Evolutionary conservation across 2,888 invertebrate species (phyloP).

Genomic region (Peribatodes rhomboidaria): DNA sequence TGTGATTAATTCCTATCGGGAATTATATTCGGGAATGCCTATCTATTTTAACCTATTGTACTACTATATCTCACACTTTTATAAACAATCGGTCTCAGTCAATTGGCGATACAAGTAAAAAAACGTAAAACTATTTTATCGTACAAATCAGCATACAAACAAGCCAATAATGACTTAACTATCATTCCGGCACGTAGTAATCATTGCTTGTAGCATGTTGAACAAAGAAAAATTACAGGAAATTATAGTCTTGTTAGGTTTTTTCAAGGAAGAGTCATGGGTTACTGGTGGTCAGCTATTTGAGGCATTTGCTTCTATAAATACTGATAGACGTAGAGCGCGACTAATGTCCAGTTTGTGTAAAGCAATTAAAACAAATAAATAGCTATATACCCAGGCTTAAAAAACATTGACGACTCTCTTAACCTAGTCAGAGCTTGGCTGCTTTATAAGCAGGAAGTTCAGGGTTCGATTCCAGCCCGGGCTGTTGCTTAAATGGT

Average conservation of each 20-base stretch:
- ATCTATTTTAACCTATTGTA: not conserved
- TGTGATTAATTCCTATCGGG: too few relatives aligned
- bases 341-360: not conserved
- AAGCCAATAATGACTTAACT: constrained; percentile 59
- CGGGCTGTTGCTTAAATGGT: too few relatives aligned
- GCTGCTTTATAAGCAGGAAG: too few relatives aligned
- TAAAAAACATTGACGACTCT: too few relatives aligned
- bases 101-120: constrained; percentile 15
- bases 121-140: constrained; percentile 4
- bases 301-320: not conserved
- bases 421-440: too few relatives aligned
- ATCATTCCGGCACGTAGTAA: constrained; percentile 54
- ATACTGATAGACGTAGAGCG: not conserved
- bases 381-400: too few relatives aligned
- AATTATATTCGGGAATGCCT: too few relatives aligned
- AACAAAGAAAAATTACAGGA: constrained; percentile 51
- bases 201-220: constrained; percentile 48
- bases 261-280: constrained; percentile 54
- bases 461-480: too few relatives aligned
- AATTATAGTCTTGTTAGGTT: constrained; percentile 34
- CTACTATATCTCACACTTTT: not conserved
- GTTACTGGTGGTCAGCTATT: constrained; percentile 48
- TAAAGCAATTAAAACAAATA: too few relatives aligned
- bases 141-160: constrained; percentile 30
- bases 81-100: constrained; percentile 13